Base-by-base conservation (phyloP, 2,797 vertebrate genomes). In the Argentina silus region DNA sequence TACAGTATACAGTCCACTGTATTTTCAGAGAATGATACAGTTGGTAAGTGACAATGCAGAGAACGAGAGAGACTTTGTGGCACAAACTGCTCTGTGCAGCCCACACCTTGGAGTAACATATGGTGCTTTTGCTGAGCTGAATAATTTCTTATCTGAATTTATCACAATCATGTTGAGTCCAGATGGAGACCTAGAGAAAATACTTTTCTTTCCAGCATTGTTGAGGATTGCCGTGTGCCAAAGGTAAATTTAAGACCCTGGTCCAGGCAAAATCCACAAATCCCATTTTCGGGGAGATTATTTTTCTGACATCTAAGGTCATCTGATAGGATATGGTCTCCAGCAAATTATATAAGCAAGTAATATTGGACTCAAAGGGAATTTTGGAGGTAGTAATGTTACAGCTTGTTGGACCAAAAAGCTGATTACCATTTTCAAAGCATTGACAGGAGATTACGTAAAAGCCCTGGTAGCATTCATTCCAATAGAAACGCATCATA, bases 211-310 rank as follows among this genome's bases (percentile, higher is more conserved):
- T 47, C 44, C 21, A n/a, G 9, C 63, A 21, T 21, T 9, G 4
- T 70, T 55, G 60, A 14, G 17, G 73, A 70, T 42, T 50, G 63
- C 8, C 17, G 7, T 21, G 60, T 17, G 27, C 27, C 27, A 44
- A 75, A 70, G 19, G 80, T 69, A 59, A 44, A 47, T 1, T 62
- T 14, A 55, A 74, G 71, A 83, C 84, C 71, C 73, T 79, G 68
- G 64, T 64, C 3, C 21, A 81, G 69, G 75, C 78, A 64, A 67
- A 71, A 50, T 60, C 70, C 62, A 80, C 76, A 85, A 82, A 88
- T 89, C 81, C 81, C 78, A 79, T 88, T 86, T 83, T 79, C 51
- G 73, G 72, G 83, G 72, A 81, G 86, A 89, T 89, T 85, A 90
- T 87, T 68, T 70, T n/a, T 72, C 70, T 69, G 72, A 80, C 50